These are phyloP conservation scores for Laodelphax striatellus DNA, from an alignment of 1,140 invertebrate species.

Conservation along the genomic window DNA sequence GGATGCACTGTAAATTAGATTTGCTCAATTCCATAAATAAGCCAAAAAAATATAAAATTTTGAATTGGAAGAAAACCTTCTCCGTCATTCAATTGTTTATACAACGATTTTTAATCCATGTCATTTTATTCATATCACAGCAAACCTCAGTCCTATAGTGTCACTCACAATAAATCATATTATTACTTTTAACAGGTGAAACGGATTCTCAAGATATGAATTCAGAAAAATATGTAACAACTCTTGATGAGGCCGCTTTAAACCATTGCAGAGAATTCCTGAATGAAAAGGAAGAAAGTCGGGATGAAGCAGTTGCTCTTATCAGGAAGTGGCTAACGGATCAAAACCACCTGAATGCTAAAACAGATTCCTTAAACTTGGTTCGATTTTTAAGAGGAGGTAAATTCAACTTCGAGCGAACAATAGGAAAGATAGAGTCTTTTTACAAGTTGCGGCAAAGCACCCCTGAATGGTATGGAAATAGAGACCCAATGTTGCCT, in stretches of 20 bases:
- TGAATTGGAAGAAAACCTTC: too few relatives aligned
- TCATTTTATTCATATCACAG: too few relatives aligned
- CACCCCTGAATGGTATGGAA: constrained; percentile 44
- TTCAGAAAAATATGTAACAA: background rate
- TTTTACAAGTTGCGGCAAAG: constrained; percentile 41
- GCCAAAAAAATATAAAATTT: too few relatives aligned
- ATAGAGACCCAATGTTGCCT: constrained; percentile 43
- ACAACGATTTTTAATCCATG: too few relatives aligned
- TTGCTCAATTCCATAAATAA: too few relatives aligned
- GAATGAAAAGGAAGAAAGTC: background rate
- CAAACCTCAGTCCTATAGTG: too few relatives aligned
- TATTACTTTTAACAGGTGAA: too few relatives aligned
- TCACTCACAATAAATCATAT: too few relatives aligned
- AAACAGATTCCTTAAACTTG: constrained; percentile 16
- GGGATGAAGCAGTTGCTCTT: background rate
- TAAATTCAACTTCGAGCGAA: constrained; percentile 44
- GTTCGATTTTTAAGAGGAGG: constrained; percentile 43
- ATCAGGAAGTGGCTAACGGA: constrained; percentile 1
- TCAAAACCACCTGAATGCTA: background rate
- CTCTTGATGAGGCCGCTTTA: background rate
- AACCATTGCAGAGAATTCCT: constrained; percentile 1
- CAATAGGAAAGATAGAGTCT: constrained; percentile 43
- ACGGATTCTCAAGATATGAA: too few relatives aligned
- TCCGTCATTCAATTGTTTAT: too few relatives aligned
- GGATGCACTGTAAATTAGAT: too few relatives aligned